These are phyloP conservation scores for Falcunculus frontatus DNA, from an alignment of 2,113 vertebrate genomes.

Conservation along the genomic window DNA sequence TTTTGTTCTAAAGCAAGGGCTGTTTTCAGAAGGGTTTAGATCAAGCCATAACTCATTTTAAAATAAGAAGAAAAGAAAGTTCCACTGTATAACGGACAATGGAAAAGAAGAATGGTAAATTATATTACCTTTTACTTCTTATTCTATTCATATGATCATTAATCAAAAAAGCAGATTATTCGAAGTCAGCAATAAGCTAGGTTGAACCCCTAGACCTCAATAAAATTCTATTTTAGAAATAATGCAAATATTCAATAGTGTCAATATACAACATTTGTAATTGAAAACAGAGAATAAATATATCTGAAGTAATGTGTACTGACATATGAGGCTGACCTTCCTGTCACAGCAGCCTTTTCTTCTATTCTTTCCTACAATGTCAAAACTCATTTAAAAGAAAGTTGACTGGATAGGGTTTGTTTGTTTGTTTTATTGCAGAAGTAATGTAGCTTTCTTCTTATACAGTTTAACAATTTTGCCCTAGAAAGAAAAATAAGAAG, in stretches of 20 bases:
- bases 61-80: not conserved
- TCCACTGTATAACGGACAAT: not conserved
- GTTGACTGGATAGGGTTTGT: not conserved
- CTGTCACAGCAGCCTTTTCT: not conserved
- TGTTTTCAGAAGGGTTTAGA: not conserved
- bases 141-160: not conserved
- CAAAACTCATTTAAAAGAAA: not conserved
- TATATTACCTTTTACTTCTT: not conserved
- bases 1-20: not conserved
- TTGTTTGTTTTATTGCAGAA: not conserved
- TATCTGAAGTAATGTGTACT: not conserved
- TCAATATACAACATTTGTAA: not conserved
- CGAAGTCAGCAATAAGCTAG: not conserved
- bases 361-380: not conserved
- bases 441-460: not conserved
- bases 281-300: not conserved
- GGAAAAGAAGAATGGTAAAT: not conserved
- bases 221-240: not conserved
- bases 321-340: not conserved
- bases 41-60: not conserved
- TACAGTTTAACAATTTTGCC: not conserved
- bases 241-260: not conserved
- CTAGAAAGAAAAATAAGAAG: not conserved
- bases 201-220: not conserved
- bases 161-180: not conserved